Base-by-base conservation (phyloP, 2,113 vertebrate genomes). In the Uropsilus gracilis region DNA sequence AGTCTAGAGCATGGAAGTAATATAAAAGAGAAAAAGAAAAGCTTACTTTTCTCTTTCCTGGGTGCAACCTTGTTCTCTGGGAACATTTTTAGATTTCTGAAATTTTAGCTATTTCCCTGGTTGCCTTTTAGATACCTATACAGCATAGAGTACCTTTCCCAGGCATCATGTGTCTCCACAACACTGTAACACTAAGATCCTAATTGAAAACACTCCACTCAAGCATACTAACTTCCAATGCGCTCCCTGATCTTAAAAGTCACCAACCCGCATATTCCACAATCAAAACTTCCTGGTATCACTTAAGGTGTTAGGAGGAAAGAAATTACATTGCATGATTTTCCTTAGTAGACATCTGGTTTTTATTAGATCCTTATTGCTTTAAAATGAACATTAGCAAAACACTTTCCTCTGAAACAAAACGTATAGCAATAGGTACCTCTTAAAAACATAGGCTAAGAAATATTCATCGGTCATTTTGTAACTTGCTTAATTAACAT, bases 251-350 rank as follows among this genome's bases (percentile, higher is more conserved):
- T 92, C 63, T 85, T 69, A 94, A 69, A 69, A 61, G 48, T 77
- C 73, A 95, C 63, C 69, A 92, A 77, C 50, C 42, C 73, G 63
- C 50, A 95, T 57, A 77, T 90, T 76, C 39, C 28, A 71, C 73
- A 97, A 83, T 59, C 53, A 81, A 91, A 97, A 80, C 75, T 92
- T 90, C 73, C 73, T 91, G 50, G 39, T 95, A 92, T 80, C 69
- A 91, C 59, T 64, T 71, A 92, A 96, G 57, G 91, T 89, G 69
- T 92, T 78, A 91, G 71, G 28, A 84, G 64, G 69, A 81, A 93
- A 91, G 68, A 94, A 88, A 92, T 2, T 85, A 28, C 94, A 92
- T 12, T 82, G 81, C 39, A 94, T 92, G 55, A 83, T 94, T 96
- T 95, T 92, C 64, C 30, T 71, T 42, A 89, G 48, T 42, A 76